Evolutionary conservation across 2,113 vertebrate species (phyloP).

Genomic region (Corvus moneduloides): DNA sequence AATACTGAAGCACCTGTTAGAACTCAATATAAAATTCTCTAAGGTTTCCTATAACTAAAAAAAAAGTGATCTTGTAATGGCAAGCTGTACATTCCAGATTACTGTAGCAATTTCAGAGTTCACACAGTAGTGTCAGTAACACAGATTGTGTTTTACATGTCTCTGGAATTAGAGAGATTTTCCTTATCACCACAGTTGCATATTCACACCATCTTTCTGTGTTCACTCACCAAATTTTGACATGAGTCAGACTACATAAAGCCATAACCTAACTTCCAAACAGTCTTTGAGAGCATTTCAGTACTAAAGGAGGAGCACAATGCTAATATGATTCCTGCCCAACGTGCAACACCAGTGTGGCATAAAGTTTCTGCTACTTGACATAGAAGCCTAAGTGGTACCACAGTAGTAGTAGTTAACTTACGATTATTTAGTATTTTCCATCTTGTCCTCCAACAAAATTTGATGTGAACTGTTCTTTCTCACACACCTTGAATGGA

Average conservation of each 20-base stretch:
- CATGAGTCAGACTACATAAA: background rate
- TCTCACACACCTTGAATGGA: background rate
- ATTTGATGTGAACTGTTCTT: background rate
- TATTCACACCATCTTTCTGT: background rate
- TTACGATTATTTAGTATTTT: background rate
- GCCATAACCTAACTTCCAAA: background rate
- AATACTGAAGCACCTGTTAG: background rate
- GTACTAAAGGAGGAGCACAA: background rate
- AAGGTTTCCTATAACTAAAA: background rate
- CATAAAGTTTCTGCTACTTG: background rate
- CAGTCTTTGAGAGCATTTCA: background rate
- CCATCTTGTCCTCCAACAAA: background rate
- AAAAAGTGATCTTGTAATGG: background rate
- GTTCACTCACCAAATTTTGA: background rate
- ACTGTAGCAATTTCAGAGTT: background rate
- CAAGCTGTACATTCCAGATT: background rate
- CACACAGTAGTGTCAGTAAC: background rate
- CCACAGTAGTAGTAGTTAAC: background rate
- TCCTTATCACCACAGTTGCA: background rate
- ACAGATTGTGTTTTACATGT: background rate
- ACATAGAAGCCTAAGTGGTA: background rate
- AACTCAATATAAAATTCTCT: background rate
- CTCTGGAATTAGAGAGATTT: background rate
- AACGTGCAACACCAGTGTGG: fast-evolving
- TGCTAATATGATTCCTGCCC: background rate